phyloP scores from a whole-genome alignment of 23 tunicate genomes.

The Phallusia fumigata region DNA sequence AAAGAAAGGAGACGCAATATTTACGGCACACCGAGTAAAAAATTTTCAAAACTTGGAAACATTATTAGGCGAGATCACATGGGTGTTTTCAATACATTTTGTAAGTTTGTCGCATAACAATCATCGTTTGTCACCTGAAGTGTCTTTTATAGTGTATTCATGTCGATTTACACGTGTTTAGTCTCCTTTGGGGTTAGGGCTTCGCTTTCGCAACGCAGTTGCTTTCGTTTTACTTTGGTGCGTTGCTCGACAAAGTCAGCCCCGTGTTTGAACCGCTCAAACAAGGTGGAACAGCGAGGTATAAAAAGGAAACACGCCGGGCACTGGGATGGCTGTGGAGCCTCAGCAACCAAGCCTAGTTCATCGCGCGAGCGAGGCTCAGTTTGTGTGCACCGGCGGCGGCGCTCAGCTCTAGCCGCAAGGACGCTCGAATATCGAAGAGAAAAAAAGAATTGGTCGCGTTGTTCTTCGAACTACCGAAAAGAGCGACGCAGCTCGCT shows the following conservation, averaged over 20 bases:
- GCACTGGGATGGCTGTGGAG: neutral
- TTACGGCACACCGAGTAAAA: no score
- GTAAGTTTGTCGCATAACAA: no score
- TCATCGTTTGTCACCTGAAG: no score
- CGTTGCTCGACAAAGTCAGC: neutral
- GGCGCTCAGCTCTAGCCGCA: neutral
- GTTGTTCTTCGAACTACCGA: neutral
- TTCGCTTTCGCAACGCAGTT: neutral
- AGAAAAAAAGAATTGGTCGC: neutral
- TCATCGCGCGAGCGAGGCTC: neutral
- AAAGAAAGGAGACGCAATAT: no score
- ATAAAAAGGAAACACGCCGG: neutral
- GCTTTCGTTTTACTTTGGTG: neutral
- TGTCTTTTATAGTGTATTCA: no score
- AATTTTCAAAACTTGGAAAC: no score
- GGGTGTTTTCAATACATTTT: no score
- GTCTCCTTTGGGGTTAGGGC: neutral
- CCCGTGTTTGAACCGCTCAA: neutral
- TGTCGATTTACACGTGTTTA: neutral
- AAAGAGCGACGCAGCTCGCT: constrained; percentile 7
- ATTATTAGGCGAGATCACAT: no score
- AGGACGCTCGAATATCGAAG: neutral
- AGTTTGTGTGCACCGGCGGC: neutral
- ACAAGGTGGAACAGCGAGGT: neutral
- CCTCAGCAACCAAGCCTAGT: neutral